Conservation (phyloP, 2,888 invertebrate species). For the Digitonthophagus gazella region DNA sequence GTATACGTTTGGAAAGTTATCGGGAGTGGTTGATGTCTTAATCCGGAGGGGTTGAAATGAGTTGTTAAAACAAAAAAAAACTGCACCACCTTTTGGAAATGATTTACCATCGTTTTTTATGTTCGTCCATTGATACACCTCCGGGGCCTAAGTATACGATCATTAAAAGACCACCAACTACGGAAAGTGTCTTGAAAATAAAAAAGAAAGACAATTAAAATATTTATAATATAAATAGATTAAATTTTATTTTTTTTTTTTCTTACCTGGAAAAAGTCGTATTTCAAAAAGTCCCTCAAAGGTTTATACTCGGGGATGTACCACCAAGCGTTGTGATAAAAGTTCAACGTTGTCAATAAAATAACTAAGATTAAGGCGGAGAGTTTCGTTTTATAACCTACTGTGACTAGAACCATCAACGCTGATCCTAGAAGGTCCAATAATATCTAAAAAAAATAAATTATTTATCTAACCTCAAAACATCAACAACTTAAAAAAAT, state of each 20-base stretch:
- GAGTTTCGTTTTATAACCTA: slow-evolving; percentile 98
- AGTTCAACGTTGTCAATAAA: slow-evolving; percentile 84
- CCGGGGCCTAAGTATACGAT: slow-evolving; percentile 98
- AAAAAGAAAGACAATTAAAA: slow-evolving; percentile 20
- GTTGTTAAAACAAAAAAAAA: too few relatives aligned
- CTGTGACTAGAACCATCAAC: slow-evolving; percentile 92
- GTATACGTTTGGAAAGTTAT: too few relatives aligned
- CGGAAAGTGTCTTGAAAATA: slow-evolving; percentile 97
- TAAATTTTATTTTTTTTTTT: slow-evolving; percentile 13
- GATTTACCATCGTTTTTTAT: slow-evolving; percentile 95
- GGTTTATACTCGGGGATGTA: slow-evolving; percentile 91
- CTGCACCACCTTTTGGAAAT: neutral
- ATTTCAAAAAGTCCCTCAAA: slow-evolving; percentile 98
- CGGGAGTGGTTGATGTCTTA: too few relatives aligned
- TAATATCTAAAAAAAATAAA: slow-evolving; percentile 63
- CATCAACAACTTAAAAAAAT: too few relatives aligned
- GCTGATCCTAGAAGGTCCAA: slow-evolving; percentile 92
- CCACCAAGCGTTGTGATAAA: slow-evolving; percentile 99
- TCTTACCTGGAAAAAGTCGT: slow-evolving; percentile 98
- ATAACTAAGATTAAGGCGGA: slow-evolving; percentile 91
- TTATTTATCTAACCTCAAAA: too few relatives aligned
- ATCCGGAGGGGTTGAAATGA: too few relatives aligned
- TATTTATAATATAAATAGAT: slow-evolving; percentile 1
- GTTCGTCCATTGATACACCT: slow-evolving; percentile 99
- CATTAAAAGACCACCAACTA: slow-evolving; percentile 97